Evolutionary conservation across 1,140 invertebrate species (phyloP), one percentile per base, ranked within the genome.

Genomic region (Bombus breviceps): DNA sequence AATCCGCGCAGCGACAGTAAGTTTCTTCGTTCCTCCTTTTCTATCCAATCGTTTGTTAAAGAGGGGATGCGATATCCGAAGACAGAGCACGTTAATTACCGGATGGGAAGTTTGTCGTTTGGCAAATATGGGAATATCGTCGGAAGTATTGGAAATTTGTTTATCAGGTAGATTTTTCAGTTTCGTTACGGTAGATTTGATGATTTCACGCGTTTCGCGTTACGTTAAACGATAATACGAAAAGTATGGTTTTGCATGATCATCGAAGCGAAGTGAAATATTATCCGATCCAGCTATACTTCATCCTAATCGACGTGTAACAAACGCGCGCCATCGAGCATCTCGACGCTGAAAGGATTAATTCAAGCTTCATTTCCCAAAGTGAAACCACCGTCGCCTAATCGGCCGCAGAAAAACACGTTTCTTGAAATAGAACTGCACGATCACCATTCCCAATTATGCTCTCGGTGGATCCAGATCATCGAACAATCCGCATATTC

Each of bases 1-100:
- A 95, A 92, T 85, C 85, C 92, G 25, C 92, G 94, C 77, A 95
- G 92, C 81, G 94, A 95, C 79, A 93, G 94, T 95, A 91, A 91
- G 91, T 91, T 32, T 73, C 39, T 41, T n/a, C 73, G 39, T 32
- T 25, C 5, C 47, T 83, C 10, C 69, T 1, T 32, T 39, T 34
- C 15, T 34, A 66, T 66, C 62, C n/a, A 15, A 64, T 64, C 62
- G 62, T 22, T 53, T 8, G 47, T 6, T 18, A 53, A 53, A 22
- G 18, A 53, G 18, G 18, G 6, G 18, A 22, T 22, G 6, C 47
- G 47, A 22, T 53, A 22, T 22, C 18, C 0, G 47, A 53, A 8
- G 47, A 22, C 47, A 53, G 47, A 53, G 5, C 18, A 8, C 47
- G 47, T 53, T 53, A 22, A 53, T 22, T 53, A 53, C 18, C 47